These are phyloP conservation scores for Ephestia elutella DNA, from an alignment of 1,140 invertebrate genomes.

Conservation along the genomic window DNA sequence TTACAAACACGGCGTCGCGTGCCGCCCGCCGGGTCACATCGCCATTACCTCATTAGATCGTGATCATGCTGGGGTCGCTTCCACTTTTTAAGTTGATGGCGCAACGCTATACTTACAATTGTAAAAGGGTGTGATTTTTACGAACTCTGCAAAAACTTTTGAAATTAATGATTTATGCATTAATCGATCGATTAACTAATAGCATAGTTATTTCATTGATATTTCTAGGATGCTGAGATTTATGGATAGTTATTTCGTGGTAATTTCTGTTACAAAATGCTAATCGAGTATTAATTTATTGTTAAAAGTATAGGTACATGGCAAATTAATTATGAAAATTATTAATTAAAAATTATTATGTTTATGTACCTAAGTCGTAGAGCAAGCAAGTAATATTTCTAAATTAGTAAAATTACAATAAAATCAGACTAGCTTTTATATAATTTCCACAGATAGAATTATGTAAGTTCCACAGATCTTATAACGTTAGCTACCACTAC, in stretches of 20 bases:
- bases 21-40: conserved; percentile 42
- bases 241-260: not conserved
- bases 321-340: too few relatives aligned
- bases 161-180: not conserved
- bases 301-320: not conserved
- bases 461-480: too few relatives aligned
- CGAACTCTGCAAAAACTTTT: conserved; percentile 13
- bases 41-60: conserved; percentile 63
- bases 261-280: not conserved
- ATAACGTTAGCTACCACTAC: too few relatives aligned
- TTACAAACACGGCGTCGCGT: conserved; percentile 31
- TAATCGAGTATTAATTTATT: not conserved
- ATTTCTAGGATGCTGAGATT: not conserved
- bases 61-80: conserved; percentile 47
- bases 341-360: too few relatives aligned
- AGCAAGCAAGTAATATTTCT: too few relatives aligned
- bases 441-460: too few relatives aligned
- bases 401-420: too few relatives aligned
- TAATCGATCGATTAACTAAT: not conserved
- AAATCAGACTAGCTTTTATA: too few relatives aligned
- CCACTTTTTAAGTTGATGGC: conserved; percentile 67
- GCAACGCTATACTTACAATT: conserved; percentile 39
- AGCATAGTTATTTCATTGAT: not conserved
- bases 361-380: too few relatives aligned
- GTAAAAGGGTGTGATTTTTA: conserved; percentile 56